phyloP scores from a whole-genome alignment of 2,797 vertebrate species.

The Iguana delicatissima region DNA sequence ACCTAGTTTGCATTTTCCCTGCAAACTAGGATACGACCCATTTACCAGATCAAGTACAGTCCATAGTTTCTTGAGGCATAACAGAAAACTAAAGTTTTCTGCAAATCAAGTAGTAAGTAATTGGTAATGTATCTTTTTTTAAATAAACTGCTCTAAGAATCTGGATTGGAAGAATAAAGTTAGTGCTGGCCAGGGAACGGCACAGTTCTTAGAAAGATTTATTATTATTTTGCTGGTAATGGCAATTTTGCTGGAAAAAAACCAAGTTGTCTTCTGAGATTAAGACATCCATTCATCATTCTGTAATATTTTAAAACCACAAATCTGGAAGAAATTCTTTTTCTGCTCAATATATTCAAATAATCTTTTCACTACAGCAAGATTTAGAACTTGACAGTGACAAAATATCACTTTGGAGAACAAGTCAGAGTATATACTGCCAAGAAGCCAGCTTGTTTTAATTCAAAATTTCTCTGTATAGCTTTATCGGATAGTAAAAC shows the following conservation, averaged over 20 bases:
- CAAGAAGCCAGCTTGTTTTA: background rate
- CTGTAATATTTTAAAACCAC: background rate
- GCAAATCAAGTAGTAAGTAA: background rate
- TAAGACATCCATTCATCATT: background rate
- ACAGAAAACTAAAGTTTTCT: background rate
- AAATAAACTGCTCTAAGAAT: background rate
- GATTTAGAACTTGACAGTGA: background rate
- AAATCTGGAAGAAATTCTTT: background rate
- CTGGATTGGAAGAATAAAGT: background rate
- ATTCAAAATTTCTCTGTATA: background rate
- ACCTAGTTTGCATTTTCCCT: background rate
- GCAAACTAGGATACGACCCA: too few species aligned
- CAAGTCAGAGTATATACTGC: background rate
- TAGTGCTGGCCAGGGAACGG: background rate
- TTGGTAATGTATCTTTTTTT: background rate
- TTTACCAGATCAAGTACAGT: background rate
- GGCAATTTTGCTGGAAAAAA: background rate
- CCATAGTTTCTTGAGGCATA: background rate
- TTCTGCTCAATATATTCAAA: background rate
- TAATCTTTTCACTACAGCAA: background rate
- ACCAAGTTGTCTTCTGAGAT: background rate
- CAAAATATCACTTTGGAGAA: slow-evolving; percentile 3
- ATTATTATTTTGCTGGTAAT: slow-evolving; percentile 7
- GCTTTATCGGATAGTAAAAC: background rate
- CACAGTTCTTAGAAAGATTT: background rate